Base-by-base conservation (phyloP, 2,888 invertebrate genomes). In the Eupithecia dodoneata region DNA sequence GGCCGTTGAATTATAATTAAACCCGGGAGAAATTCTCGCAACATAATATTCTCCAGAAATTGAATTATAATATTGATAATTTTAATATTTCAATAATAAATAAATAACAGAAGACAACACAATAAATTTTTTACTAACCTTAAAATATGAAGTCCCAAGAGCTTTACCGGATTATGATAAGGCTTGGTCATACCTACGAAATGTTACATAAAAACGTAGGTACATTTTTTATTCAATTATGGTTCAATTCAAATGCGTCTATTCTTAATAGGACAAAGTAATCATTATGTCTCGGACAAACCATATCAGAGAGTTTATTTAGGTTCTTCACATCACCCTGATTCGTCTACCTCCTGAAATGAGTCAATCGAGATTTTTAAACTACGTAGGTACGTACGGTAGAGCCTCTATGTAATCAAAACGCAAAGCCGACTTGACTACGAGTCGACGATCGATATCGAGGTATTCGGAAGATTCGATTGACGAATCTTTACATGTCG, bases 211-310 rank as follows among this genome's bases (percentile, higher is more conserved):
- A 42, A 42, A 66, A 63, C 55, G 15, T 13, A 30, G 30, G n/a
- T 71, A n/a, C n/a, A 18, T 72, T 72, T 59, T 44, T 42, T 15
- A 66, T 66, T 66, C 13, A 30, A 63, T 63, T 63, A 63, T 30
- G 4, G 63, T 30, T 30, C 30, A 30, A 30, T 30, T 30, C 30
- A 30, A 30, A 30, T 1, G 30, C 30, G 30, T 30, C 30, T 30
- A 30, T 30, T 30, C 63, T 63, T 63, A 30, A 63, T 12, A 30
- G 63, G 63, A 63, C 63, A 30, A 30, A 63, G 30, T 30, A 52
- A 4, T 9, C 9, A 3, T 59, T 18, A 7, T 18, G n/a, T 18
- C 18, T 59, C 59, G 59, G 45, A 45, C 45, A 13, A 30, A 30
- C 10, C 9, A 59, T 30, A 18, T 30, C 30, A 63, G 10, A 55